Evolutionary conservation across 2,113 vertebrate genomes (phyloP), one percentile per base, ranked within the genome.

Genomic region (Micronycteris hirsuta): DNA sequence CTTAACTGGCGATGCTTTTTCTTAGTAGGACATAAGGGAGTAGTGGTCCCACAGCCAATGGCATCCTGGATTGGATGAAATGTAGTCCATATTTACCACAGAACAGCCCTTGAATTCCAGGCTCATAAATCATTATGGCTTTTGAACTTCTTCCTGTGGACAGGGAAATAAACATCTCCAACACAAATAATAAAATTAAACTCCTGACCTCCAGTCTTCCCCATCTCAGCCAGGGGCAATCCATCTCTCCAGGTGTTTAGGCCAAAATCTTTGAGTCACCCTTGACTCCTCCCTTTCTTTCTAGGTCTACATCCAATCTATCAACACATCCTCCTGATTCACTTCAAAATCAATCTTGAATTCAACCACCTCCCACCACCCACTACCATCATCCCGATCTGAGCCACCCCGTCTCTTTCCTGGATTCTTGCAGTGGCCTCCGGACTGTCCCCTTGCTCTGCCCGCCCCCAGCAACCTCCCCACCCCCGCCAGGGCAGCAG

Each of bases 51-150:
- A n/a, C 3, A 52, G 65, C 70, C 33, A 63, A n/a, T 17, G 38
- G 24, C 38, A 71, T 47, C 33, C 85, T 67, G 56, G 43, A 70
- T 49, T 70, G 85, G 82, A 84, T 89, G 71, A 93, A 70, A 93
- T 85, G 45, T 20, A 45, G 17, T 26, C 11, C 31, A 13, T 33
- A 6, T 31, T 80, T 43, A 70, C 17, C 3, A 5, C 26, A 73
- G 61, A 86, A 91, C 36, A 65, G 49, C 54, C 20, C 22, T 83
- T 26, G 22, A 70, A 49, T 94, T 88, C 33, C 33, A 92, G 24
- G 31, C 83, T 96, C 71, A 61, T 68, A 73, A 95, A 82, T 86
- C 68, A 73, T 88, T 85, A n/a, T 28, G n/a, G 33, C 47, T 93
- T 94, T 84, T 67, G 41, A 45, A 80, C 36, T 58, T 56, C 49